phyloP scores from a whole-genome alignment of 2,888 invertebrate species.

The Amphipoea lucens region DNA sequence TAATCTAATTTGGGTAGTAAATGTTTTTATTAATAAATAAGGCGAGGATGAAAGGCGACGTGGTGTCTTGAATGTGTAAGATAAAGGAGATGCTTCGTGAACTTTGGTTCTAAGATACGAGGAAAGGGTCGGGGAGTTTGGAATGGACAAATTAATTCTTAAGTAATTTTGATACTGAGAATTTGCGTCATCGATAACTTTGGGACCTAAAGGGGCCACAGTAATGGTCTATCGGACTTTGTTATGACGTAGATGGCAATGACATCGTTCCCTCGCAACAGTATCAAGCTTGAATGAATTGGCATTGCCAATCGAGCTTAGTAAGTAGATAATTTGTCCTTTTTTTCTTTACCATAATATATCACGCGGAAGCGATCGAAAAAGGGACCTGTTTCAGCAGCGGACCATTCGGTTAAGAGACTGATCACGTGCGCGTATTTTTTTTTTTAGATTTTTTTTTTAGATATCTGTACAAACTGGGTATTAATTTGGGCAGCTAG shows the following conservation, averaged over 20 bases:
- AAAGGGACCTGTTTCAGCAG: neutral
- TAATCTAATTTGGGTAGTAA: conserved; percentile 73
- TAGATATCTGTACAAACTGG: neutral
- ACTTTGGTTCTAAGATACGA: conserved; percentile 39
- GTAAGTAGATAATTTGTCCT: neutral
- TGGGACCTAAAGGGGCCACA: conserved; percentile 18
- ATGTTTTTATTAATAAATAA: conserved; percentile 76
- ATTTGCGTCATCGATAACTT: conserved; percentile 53
- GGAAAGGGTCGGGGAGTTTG: conserved; percentile 31
- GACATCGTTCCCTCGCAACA: conserved; percentile 9
- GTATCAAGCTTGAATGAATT: neutral
- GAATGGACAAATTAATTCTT: conserved; percentile 51
- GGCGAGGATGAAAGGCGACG: conserved; percentile 64
- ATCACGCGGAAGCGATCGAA: neutral
- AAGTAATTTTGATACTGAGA: conserved; percentile 37
- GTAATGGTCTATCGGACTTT: conserved; percentile 7
- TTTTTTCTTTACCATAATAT: neutral
- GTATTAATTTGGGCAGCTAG: neutral
- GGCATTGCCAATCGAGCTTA: neutral
- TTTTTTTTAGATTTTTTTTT: neutral
- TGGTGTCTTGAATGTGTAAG: conserved; percentile 64
- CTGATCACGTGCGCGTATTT: neutral
- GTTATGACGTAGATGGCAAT: conserved; percentile 16
- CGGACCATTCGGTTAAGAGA: neutral
- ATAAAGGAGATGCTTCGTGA: conserved; percentile 53